phyloP scores from a whole-genome alignment of 92 coral and sea anemone species.

The Phenganax subtilis region DNA sequence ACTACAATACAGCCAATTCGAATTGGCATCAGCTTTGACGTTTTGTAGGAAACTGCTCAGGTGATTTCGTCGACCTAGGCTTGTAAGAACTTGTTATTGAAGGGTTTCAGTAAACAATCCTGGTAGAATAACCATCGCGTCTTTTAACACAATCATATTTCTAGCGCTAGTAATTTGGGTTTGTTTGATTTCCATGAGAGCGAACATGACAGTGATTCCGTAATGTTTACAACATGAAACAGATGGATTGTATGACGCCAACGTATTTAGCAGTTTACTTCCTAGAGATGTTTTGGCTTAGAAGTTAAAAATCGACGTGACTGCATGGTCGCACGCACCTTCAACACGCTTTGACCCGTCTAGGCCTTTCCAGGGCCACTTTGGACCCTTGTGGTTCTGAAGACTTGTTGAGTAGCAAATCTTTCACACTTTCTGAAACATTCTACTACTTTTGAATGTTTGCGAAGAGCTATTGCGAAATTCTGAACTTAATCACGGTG shows the following conservation, averaged over 20 bases:
- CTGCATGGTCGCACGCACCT: not conserved
- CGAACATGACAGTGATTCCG: not conserved
- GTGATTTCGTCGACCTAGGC: not conserved
- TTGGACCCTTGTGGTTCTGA: too few relatives aligned
- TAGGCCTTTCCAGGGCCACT: not conserved
- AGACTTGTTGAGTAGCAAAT: too few relatives aligned
- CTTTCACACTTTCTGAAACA: too few relatives aligned
- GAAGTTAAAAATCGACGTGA: not conserved
- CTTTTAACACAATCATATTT: constrained; percentile 12
- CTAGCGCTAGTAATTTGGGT: not conserved
- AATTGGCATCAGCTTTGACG: not conserved
- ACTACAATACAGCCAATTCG: too few relatives aligned
- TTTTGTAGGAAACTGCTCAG: not conserved
- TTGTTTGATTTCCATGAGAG: constrained; percentile 5
- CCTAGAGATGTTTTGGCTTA: constrained; percentile 6
- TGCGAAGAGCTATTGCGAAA: too few relatives aligned
- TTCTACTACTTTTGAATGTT: too few relatives aligned
- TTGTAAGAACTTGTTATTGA: constrained; percentile 1
- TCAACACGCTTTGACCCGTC: not conserved
- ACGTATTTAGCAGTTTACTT: constrained; percentile 3
- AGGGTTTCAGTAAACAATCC: constrained; percentile 1
- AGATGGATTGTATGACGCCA: constrained; percentile 28
- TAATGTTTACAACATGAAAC: constrained; percentile 3
- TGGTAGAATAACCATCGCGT: not conserved
- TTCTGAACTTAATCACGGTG: too few relatives aligned